A percentile compares a stretch with the other conserved stretches of the same genome.
Evolutionary conservation across 1,140 invertebrate genomes (phyloP).

Genomic region (Apis dorsata): DNA sequence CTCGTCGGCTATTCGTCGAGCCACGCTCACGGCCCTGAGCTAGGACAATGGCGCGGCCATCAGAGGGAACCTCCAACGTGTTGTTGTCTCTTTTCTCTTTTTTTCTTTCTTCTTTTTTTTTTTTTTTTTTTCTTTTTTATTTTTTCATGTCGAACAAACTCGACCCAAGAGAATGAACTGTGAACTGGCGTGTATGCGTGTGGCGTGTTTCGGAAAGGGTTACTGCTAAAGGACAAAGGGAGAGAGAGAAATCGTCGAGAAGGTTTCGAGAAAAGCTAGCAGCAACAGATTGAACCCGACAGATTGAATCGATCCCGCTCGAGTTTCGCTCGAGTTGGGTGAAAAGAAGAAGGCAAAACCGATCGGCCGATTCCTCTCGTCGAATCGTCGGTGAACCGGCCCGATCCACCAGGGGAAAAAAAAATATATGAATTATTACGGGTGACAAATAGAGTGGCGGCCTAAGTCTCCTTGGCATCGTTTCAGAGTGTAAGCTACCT

Average conservation of each 20-base stretch:
- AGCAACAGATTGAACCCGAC: background rate
- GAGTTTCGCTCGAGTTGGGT: background rate
- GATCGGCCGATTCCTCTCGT: background rate
- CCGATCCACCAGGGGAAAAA: background rate
- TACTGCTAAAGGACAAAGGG: background rate
- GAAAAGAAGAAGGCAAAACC: background rate
- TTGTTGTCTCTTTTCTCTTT: background rate
- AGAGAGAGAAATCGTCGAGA: background rate
- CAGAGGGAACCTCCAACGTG: background rate
- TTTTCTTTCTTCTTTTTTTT: too few species aligned
- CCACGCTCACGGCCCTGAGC: background rate
- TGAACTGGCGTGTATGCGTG: background rate
- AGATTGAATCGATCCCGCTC: background rate
- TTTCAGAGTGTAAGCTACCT: constrained; percentile 47
- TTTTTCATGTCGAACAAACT: background rate
- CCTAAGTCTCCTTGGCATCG: constrained; percentile 47
- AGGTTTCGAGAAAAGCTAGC: background rate
- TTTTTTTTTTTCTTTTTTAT: too few species aligned
- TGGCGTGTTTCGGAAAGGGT: background rate
- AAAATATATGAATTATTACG: background rate
- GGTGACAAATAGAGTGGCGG: constrained; percentile 10
- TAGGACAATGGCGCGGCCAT: constrained; percentile 7
- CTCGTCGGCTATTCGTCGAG: background rate
- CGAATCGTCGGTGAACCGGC: background rate
- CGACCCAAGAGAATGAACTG: constrained; percentile 1